Conservation (phyloP, 2,797 vertebrate genomes). For the Tokudaia tokunoshimensis region DNA sequence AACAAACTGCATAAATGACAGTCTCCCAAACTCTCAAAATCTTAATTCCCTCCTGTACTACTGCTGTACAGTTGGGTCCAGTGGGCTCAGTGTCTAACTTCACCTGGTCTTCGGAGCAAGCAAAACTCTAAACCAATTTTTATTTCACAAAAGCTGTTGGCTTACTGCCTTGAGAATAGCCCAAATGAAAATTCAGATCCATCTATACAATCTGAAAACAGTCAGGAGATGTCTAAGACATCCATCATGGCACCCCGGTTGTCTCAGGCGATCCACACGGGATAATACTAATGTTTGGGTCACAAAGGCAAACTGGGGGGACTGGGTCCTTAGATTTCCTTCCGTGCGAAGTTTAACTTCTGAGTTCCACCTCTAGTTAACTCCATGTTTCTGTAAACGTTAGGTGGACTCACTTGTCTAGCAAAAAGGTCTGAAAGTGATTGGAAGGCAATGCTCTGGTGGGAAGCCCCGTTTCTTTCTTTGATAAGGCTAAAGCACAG, state of each 20-base stretch:
- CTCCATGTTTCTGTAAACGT: not conserved
- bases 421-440: slow-evolving; percentile 11
- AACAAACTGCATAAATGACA: not conserved
- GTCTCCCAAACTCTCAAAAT: not conserved
- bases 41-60: not conserved
- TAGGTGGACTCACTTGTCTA: not conserved
- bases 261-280: not conserved
- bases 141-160: not conserved
- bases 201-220: not conserved
- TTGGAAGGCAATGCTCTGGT: not conserved
- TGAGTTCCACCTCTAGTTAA: not conserved
- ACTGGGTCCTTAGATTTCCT: not conserved
- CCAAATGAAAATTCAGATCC: not conserved
- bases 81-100: not conserved
- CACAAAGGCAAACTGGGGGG: not conserved
- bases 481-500: slow-evolving; percentile 4
- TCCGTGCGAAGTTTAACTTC: not conserved
- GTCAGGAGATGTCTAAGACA: not conserved
- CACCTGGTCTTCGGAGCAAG: not conserved
- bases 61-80: not conserved
- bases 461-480: not conserved
- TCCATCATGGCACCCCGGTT: not conserved
- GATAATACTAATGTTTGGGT: not conserved
- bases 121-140: not conserved
- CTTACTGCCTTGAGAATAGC: not conserved